Conservation (phyloP, 2,888 invertebrate species). For the Boloria selene region DNA sequence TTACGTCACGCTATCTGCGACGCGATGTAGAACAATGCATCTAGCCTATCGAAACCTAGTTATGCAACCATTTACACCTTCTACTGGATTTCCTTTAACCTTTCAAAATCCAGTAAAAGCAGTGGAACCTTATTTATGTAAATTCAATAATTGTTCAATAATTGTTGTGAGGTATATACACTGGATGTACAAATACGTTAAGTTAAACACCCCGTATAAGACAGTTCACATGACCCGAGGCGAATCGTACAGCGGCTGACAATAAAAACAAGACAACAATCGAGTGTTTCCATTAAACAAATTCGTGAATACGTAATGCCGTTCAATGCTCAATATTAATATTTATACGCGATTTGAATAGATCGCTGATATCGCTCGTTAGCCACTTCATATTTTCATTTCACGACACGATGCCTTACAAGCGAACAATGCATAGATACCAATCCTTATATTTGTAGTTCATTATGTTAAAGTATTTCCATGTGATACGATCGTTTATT, state of each 20-base stretch:
- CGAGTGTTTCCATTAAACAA: constrained; percentile 71
- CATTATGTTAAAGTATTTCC: constrained; percentile 18
- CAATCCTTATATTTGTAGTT: constrained; percentile 17
- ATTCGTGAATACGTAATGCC: constrained; percentile 74
- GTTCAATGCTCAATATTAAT: constrained; percentile 69
- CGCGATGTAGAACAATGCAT: constrained; percentile 64
- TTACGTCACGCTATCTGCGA: constrained; percentile 55
- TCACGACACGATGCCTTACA: constrained; percentile 33
- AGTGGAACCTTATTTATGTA: no score
- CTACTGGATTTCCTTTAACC: constrained; percentile 18
- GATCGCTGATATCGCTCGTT: constrained; percentile 67
- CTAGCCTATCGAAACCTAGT: constrained; percentile 58
- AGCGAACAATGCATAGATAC: constrained; percentile 18
- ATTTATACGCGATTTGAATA: constrained; percentile 77
- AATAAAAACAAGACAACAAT: constrained; percentile 72
- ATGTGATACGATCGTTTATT: constrained; percentile 18
- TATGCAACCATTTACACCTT: constrained; percentile 63
- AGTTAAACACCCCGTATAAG: constrained; percentile 58
- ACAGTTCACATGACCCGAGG: constrained; percentile 62
- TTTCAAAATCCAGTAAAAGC: no score
- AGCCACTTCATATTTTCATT: constrained; percentile 35
- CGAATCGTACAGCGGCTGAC: constrained; percentile 57
- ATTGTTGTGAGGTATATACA: no score
- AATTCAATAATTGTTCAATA: no score
- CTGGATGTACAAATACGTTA: background rate